Evolutionary conservation across 2,888 invertebrate species (phyloP), one percentile per base, ranked within the genome.

Genomic region (Cheiracanthium punctorium): DNA sequence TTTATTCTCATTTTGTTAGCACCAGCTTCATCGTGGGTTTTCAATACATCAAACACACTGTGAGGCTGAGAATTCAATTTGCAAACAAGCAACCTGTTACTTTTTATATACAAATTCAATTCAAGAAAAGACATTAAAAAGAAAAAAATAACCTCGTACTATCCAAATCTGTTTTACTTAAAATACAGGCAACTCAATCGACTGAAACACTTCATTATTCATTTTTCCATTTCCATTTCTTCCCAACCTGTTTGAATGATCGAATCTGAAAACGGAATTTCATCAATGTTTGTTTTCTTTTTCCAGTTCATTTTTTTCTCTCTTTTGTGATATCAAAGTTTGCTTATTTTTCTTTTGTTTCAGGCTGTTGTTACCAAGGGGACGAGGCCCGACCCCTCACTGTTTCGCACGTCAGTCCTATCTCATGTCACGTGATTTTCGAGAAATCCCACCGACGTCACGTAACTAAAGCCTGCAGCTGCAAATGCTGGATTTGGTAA

Each of bases 401-500:
- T 14, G 29, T 58, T 71, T 30, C 65, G 52, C 43, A 64, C 72
- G 75, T 30, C 64, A 43, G 14, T 14, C 24, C 43, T 33, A 32
- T 71, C 64, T 64, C 76, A 20, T 82, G 76, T 76, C 75, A 82
- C 76, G 82, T 76, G 76, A 82, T 76, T 71, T 76, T 71, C 17
- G 70, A 32, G 24, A 43, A 65, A 29, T 41, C 64, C 8, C 30
- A 30, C n/a, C 30, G 32, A n/a, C 75, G 30, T 71, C 41, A 76
- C 76, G 64, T 33, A 32, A 69, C 58, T 17, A 32, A 28, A 2
- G 10, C 14, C 5, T 82, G 82, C 71, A 82, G 76, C 65, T 76
- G 82, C 76, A 76, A 76, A 30, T 76, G 82, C 64, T 76, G 75
- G 70, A 76, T 82, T 65, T 76, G 82, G 82, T 82, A 82, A 58